These are phyloP conservation scores for Ceraclea dissimilis DNA, from an alignment of 2,888 invertebrate species.

Conservation along the genomic window DNA sequence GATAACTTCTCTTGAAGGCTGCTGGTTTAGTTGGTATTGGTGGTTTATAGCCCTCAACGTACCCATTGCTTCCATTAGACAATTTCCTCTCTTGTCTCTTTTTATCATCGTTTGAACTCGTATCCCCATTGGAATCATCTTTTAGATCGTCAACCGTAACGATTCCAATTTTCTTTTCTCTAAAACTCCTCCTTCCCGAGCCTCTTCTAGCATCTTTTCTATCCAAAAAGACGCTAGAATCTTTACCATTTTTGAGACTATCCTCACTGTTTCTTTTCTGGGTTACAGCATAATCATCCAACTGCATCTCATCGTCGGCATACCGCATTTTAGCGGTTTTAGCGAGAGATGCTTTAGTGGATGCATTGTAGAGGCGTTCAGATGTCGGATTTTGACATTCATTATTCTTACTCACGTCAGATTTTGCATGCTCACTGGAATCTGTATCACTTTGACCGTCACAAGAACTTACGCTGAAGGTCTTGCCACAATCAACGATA, in stretches of 20 bases:
- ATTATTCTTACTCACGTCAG: conserved; percentile 26
- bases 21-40: conserved; percentile 17
- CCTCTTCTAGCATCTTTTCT: conserved; percentile 31
- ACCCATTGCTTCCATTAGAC: conserved; percentile 32
- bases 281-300: conserved; percentile 5
- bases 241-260: conserved; percentile 8
- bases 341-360: conserved; percentile 53
- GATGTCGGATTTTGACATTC: conserved; percentile 30
- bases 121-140: conserved; percentile 38
- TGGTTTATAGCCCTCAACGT: conserved; percentile 13
- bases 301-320: conserved; percentile 39
- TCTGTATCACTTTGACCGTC: conserved; percentile 61
- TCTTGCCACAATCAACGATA: conserved; percentile 36
- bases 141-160: conserved; percentile 47
- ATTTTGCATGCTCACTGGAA: conserved; percentile 46
- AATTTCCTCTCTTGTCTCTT: conserved; percentile 35
- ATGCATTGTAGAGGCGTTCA: conserved; percentile 44
- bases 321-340: conserved; percentile 55
- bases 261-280: neutral
- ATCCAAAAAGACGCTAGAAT: conserved; percentile 16
- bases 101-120: conserved; percentile 40
- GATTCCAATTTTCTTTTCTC: conserved; percentile 42
- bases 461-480: conserved; percentile 56
- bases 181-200: conserved; percentile 39
- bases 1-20: conserved; percentile 11